These are phyloP conservation scores for Yponomeuta evonymella DNA, from an alignment of 2,888 invertebrate species.

Conservation along the genomic window DNA sequence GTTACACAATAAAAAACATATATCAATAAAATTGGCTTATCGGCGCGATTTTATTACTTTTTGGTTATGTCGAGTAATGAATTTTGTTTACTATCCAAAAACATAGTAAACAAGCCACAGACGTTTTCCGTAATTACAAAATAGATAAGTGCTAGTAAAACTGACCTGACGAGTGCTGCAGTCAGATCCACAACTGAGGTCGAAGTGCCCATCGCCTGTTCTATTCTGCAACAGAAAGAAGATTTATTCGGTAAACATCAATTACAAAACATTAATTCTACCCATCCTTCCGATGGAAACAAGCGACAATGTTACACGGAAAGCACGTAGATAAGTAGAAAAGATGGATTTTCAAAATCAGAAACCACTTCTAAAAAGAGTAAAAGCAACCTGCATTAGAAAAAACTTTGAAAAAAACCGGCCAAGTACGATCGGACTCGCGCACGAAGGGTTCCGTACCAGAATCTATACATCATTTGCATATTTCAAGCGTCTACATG, in stretches of 20 bases:
- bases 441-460: too few species aligned
- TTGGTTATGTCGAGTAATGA: background rate
- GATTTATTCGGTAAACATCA: background rate
- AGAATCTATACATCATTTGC: too few species aligned
- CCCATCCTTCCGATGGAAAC: too few species aligned
- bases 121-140: background rate
- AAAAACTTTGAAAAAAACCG: too few species aligned
- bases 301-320: too few species aligned
- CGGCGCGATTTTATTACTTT: conserved; percentile 27
- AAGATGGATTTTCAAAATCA: too few species aligned
- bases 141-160: conserved; percentile 17
- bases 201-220: conserved; percentile 81
- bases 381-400: too few species aligned
- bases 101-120: background rate
- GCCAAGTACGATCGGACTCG: too few species aligned
- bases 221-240: conserved; percentile 77
- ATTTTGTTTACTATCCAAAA: background rate
- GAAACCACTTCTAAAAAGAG: too few species aligned
- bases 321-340: too few species aligned
- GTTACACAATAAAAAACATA: conserved; percentile 25
- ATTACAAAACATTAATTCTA: background rate
- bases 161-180: conserved; percentile 85
- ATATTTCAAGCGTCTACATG: too few species aligned
- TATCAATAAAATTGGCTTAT: conserved; percentile 42
- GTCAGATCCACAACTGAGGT: conserved; percentile 81